Conservation (phyloP, 1,140 invertebrate genomes). For the Zaprionus tsacasi region DNA sequence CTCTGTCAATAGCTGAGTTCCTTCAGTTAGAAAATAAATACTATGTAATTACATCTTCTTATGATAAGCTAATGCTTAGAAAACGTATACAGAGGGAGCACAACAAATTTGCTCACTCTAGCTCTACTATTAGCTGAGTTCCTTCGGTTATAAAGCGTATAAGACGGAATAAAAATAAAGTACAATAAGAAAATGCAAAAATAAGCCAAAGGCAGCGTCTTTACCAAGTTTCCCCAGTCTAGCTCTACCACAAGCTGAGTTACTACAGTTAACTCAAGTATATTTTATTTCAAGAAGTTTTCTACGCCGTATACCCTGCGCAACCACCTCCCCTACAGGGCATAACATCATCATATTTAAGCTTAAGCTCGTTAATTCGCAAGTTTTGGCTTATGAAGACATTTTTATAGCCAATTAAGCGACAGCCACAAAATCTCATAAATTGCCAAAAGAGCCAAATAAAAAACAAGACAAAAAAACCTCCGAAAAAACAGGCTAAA, state of each 20-base stretch:
- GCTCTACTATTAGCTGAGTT: neutral
- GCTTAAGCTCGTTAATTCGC: constrained; percentile 43
- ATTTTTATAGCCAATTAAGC: constrained; percentile 80
- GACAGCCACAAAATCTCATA: constrained; percentile 68
- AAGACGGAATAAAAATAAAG: neutral
- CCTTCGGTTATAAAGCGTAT: neutral
- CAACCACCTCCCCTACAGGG: neutral
- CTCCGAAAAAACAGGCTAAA: constrained; percentile 14
- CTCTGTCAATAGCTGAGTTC: neutral
- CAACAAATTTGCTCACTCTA: neutral
- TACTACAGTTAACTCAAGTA: neutral
- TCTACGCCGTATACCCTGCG: neutral
- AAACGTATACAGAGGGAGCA: neutral
- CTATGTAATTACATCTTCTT: no score
- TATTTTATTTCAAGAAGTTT: neutral
- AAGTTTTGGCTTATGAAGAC: constrained; percentile 67
- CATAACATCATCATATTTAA: constrained; percentile 34
- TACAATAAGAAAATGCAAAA: neutral
- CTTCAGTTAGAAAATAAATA: no score
- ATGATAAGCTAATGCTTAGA: no score
- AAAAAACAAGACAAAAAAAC: constrained; percentile 27
- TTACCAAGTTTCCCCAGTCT: neutral
- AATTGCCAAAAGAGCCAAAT: constrained; percentile 55
- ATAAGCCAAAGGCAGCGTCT: neutral
- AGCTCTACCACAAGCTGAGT: neutral